A percentile compares a stretch with the other conserved stretches of the same genome.
phyloP scores from a whole-genome alignment of 2,888 invertebrate genomes.

The Drosophila buzzatii region DNA sequence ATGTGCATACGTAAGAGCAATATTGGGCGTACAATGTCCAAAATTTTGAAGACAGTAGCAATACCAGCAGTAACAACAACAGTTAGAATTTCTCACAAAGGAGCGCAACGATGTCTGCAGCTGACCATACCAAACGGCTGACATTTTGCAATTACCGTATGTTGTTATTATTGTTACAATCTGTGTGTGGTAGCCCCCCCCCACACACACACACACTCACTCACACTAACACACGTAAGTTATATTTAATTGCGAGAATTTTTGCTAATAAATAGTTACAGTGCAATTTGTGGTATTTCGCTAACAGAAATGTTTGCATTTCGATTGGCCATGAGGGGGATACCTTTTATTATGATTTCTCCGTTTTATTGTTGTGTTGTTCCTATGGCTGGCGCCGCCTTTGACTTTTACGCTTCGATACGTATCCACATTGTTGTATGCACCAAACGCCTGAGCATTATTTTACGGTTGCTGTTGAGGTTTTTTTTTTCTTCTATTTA shows the following conservation, averaged over 20 bases:
- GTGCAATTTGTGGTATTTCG: conserved; percentile 35
- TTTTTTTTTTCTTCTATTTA: conserved; percentile 4
- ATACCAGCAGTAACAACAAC: conserved; percentile 19
- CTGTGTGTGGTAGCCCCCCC: conserved; percentile 7
- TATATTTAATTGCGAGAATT: conserved; percentile 39
- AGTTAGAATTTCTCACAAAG: conserved; percentile 26
- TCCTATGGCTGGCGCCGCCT: conserved; percentile 64
- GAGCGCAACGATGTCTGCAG: conserved; percentile 35
- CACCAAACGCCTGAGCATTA: conserved; percentile 65
- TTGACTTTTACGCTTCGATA: conserved; percentile 70
- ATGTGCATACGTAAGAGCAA: conserved; percentile 51
- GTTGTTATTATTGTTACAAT: conserved; percentile 33
- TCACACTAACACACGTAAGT: conserved; percentile 27
- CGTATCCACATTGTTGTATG: conserved; percentile 64
- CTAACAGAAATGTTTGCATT: conserved; percentile 46
- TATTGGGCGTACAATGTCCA: conserved; percentile 41
- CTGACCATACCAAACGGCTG: conserved; percentile 40
- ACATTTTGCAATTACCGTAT: conserved; percentile 23
- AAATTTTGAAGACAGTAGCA: conserved; percentile 11
- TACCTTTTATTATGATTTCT: conserved; percentile 70
- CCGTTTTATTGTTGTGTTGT: conserved; percentile 44
- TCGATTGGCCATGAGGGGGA: conserved; percentile 28
- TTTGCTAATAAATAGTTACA: conserved; percentile 40
- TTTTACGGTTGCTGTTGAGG: conserved; percentile 31
- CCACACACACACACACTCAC: conserved; percentile 15